Base-by-base conservation (phyloP, 1,140 invertebrate genomes). In the Aphidius ervi region DNA sequence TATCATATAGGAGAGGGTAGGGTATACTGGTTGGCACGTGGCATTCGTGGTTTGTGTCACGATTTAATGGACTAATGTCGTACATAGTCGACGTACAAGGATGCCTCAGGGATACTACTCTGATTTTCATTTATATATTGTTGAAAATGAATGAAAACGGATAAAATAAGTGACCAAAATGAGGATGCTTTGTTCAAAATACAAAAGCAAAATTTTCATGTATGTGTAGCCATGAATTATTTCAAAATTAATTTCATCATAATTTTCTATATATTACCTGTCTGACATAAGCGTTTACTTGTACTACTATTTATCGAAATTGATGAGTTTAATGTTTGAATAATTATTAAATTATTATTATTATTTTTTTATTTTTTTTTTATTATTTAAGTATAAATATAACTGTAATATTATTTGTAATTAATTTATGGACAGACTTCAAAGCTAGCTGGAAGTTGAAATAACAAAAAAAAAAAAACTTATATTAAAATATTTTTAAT, bases 31-130 rank as follows among this genome's bases (percentile, higher is more conserved):
- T 31, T 31, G 23, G 47, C 9, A 31, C 20, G 47, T 49, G 47
- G 10, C 47, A 16, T 10, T 47, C 10, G 46, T 49, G n/a, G 47
- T 31, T 31, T 49, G 16, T 49, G 47, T 49, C 47, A 49, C 47
- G n/a, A 49, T 49, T 49, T 49, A 49, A 49, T 49, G 47, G 47
- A 49, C 47, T 49, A 49, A 49, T 49, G 47, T 49, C 47, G 47
- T 49, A 49, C 47, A 49, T 49, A 16, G 47, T 31, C 23, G 47
- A 49, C 47, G n/a, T 49, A 49, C 47, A 49, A 49, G 47, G 16
- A 49, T 31, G 47, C 47, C 47, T 49, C 46, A 5, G 31, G 47
- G 47, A 49, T 31, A 31, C 47, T 31, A 49, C 47, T 49, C 47
- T 31, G 47, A 49, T 49, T 49, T 49, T 49, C 47, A 49, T 49